Base-by-base conservation (phyloP, 2,113 vertebrate genomes). In the Sceloporus tristichus region DNA sequence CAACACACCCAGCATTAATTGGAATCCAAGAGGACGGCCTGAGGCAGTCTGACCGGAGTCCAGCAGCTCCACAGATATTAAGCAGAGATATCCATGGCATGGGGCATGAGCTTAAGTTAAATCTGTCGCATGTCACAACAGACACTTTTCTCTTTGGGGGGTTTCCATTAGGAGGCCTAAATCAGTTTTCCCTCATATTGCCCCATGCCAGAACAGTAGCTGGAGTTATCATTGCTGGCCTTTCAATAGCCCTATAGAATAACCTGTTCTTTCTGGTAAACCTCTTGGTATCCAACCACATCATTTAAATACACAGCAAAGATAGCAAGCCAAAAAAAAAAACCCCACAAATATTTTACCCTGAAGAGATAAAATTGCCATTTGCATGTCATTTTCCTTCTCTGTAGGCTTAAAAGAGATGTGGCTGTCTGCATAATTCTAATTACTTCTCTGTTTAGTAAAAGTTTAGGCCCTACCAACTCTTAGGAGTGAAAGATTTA, bases 41-140 rank as follows among this genome's bases (percentile, higher is more conserved):
- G 83, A 91, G 93, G 90, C 81, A 93, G 91, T 89, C 87, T 59
- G 87, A 92, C 90, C 91, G 92, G 91, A 94, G 85, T 94, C 85
- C 84, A 87, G 70, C 82, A 91, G 75, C 87, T 80, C 88, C 85
- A 65, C 54, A 91, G 92, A 91, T 94, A 95, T 88, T 48, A 95
- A 94, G 93, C 66, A 29, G 38, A 82, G 83, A 34, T 59, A 62
- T 94, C 84, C 90, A 90, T 94, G 90, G 94, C 94, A 95, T 42
- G 89, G 93, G 75, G 93, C 78, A 89, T 25, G 56, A 95, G 93
- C 94, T 95, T 95, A 94, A 94, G 90, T 95, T 92, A 95, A 95
- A 93, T 91, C 95, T 94, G 92, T 81, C 92, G 89, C 0, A 0
- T 89, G 92, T 90, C 91, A 84, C 73, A 77, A 77, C 59, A 77